phyloP scores from a whole-genome alignment of 1,140 invertebrate species.

The Chionoecetes opilio region DNA sequence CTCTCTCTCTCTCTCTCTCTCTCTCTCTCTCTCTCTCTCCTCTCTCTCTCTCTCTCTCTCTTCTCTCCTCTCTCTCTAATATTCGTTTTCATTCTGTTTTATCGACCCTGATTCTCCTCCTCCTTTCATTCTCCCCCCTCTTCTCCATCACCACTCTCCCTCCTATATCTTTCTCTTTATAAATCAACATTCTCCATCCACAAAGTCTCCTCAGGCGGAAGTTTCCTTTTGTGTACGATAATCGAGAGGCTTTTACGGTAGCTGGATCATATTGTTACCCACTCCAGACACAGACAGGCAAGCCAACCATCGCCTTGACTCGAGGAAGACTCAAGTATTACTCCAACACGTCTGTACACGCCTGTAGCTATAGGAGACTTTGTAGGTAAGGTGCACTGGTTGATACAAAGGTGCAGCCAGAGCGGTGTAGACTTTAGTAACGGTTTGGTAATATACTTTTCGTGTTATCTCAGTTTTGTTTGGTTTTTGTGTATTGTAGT shows the following conservation, averaged over 20 bases:
- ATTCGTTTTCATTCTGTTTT: neutral
- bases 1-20: too few species aligned
- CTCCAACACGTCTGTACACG: too few species aligned
- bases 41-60: neutral
- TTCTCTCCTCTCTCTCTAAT: neutral
- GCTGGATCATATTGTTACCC: slow-evolving; percentile 1
- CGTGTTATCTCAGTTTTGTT: too few species aligned
- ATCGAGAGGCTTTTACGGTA: neutral
- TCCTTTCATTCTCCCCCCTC: neutral
- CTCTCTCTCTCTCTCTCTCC: neutral
- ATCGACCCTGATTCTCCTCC: neutral
- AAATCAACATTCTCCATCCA: slow-evolving; percentile 20
- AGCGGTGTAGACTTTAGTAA: too few species aligned
- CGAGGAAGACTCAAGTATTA: too few species aligned
- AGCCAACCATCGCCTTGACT: neutral
- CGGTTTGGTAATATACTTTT: too few species aligned
- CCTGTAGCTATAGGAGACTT: too few species aligned
- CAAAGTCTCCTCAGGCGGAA: neutral
- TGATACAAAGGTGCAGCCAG: too few species aligned
- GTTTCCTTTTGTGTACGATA: neutral
- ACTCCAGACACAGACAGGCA: neutral
- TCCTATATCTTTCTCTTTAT: slow-evolving; percentile 31
- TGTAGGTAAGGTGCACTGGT: too few species aligned
- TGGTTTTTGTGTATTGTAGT: too few species aligned
- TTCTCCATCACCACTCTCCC: neutral